phyloP scores from a whole-genome alignment of 2,888 invertebrate species.

The Napeogenes inachia region DNA sequence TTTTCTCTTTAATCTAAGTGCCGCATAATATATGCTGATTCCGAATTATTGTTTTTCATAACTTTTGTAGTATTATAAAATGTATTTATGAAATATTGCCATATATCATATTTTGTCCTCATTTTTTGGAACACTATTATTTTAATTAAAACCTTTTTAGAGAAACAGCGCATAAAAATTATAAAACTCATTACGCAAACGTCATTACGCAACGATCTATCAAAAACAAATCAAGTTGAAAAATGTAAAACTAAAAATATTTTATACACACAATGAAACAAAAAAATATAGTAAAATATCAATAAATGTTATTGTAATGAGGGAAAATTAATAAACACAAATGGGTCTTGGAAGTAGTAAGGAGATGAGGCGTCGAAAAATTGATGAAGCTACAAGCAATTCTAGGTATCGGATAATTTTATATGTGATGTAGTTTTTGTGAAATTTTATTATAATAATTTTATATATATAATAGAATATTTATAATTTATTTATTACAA shows the following conservation, averaged over 20 bases:
- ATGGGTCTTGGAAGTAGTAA: slow-evolving; percentile 51
- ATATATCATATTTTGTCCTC: too few relatives aligned
- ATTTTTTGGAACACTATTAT: neutral
- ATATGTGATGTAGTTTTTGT: neutral
- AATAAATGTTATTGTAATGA: slow-evolving; percentile 10
- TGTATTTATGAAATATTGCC: too few relatives aligned
- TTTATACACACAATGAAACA: slow-evolving; percentile 3
- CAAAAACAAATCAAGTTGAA: slow-evolving; percentile 10
- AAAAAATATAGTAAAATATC: slow-evolving; percentile 10
- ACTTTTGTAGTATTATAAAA: too few relatives aligned
- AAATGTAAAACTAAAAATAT: slow-evolving; percentile 12
- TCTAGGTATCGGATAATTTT: slow-evolving; percentile 42
- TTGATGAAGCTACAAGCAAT: slow-evolving; percentile 60
- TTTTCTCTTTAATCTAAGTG: too few relatives aligned
- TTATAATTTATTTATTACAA: too few relatives aligned
- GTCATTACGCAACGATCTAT: slow-evolving; percentile 1
- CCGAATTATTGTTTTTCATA: too few relatives aligned
- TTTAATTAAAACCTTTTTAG: neutral
- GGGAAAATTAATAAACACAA: slow-evolving; percentile 23
- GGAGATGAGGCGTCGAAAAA: slow-evolving; percentile 39
- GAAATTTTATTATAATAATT: neutral
- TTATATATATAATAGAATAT: neutral
- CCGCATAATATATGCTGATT: neutral
- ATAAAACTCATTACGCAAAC: neutral
- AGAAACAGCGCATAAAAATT: neutral